Evolutionary conservation across 1,140 invertebrate species (phyloP).

Genomic region (Ptiloglossa arizonensis): DNA sequence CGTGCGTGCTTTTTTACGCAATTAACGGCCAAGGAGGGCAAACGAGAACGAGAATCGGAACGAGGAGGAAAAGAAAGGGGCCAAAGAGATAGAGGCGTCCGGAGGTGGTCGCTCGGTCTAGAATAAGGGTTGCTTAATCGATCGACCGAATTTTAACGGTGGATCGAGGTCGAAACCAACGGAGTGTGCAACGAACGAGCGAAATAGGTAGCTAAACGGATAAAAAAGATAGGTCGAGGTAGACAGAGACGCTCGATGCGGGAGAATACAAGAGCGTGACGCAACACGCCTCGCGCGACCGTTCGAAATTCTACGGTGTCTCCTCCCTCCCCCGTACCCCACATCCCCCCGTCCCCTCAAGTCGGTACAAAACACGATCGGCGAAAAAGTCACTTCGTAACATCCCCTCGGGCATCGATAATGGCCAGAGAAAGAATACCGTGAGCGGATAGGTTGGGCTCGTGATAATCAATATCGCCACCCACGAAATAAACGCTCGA

Average conservation of each 20-base stretch:
- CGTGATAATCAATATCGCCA: conserved; percentile 43
- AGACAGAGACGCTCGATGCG: neutral
- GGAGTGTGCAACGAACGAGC: conserved; percentile 36
- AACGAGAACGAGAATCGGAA: neutral
- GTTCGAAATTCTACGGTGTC: neutral
- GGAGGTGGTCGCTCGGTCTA: conserved; percentile 47
- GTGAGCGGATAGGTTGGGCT: conserved; percentile 10
- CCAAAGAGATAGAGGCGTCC: conserved; percentile 27
- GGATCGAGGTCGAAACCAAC: conserved; percentile 66
- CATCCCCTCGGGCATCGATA: neutral
- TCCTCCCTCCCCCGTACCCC: too few species aligned
- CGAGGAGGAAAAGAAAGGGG: neutral
- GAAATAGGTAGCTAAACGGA: conserved; percentile 20
- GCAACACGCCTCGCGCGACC: neutral
- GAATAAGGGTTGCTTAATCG: conserved; percentile 65
- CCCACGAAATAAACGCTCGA: conserved; percentile 23
- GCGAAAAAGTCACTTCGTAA: neutral
- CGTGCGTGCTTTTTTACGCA: too few species aligned
- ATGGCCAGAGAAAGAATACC: conserved; percentile 2
- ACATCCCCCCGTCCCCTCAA: too few species aligned
- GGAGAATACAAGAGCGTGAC: neutral
- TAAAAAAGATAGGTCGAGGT: conserved; percentile 14
- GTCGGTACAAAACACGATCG: neutral
- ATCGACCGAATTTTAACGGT: conserved; percentile 65
- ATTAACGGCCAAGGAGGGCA: neutral